Percentiles rank a stretch among this genome's conserved stretches.
Conservation (phyloP, 1,140 invertebrate species). For the Leptopilina clavipes region DNA sequence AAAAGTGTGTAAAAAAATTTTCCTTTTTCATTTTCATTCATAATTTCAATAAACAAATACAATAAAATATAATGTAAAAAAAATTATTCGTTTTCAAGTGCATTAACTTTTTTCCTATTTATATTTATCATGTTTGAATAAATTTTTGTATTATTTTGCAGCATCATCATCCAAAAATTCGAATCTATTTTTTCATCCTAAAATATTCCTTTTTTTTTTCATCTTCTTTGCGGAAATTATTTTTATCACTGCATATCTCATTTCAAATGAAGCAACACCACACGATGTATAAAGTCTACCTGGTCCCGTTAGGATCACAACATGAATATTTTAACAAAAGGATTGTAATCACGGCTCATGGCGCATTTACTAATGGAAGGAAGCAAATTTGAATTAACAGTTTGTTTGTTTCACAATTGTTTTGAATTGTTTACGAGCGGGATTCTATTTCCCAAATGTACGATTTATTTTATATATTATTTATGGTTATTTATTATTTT, state of each 20-base stretch:
- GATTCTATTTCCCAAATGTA: too few species aligned
- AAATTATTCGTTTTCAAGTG: too few species aligned
- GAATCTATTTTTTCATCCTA: too few species aligned
- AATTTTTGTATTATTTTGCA: not conserved
- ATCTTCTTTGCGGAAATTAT: not conserved
- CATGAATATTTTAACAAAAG: slow-evolving; percentile 29
- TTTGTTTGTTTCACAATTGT: not conserved
- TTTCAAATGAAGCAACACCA: slow-evolving; percentile 22
- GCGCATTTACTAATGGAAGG: slow-evolving; percentile 18
- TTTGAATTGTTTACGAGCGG: not conserved
- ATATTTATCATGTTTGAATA: too few species aligned
- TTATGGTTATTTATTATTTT: too few species aligned
- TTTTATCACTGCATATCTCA: not conserved
- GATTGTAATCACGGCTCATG: slow-evolving; percentile 15
- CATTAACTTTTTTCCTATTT: too few species aligned
- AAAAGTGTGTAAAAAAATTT: too few species aligned
- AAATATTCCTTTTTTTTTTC: not conserved
- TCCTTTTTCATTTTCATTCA: too few species aligned
- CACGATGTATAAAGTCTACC: not conserved
- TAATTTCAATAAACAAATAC: too few species aligned
- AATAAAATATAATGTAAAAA: too few species aligned
- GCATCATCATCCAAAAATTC: too few species aligned
- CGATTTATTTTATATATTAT: too few species aligned
- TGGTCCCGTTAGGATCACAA: slow-evolving; percentile 30
- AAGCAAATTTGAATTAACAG: slow-evolving; percentile 21